A percentile compares a stretch with the other conserved stretches of the same genome.
Conservation (phyloP, 2,888 invertebrate genomes). For the Rhingia campestris region DNA sequence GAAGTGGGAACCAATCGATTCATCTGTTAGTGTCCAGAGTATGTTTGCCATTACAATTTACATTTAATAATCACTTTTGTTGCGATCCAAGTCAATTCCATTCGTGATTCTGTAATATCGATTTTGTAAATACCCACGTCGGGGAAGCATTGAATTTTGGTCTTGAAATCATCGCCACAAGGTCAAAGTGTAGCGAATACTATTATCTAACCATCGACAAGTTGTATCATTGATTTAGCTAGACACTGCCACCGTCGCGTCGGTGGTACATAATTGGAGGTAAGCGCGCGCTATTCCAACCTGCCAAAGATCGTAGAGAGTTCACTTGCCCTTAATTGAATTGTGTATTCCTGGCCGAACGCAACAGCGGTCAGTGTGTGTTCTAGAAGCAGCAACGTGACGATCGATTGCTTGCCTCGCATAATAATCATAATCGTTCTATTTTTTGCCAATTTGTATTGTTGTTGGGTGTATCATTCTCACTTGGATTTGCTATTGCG, state of each 20-base stretch:
- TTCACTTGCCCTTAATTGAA: conserved; percentile 54
- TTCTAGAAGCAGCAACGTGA: conserved; percentile 17
- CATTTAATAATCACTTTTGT: neutral
- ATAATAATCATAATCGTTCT: conserved; percentile 43
- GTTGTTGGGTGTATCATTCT: conserved; percentile 8
- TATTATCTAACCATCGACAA: conserved; percentile 58
- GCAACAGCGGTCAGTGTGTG: no score
- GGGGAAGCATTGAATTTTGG: conserved; percentile 44
- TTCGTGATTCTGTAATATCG: conserved; percentile 25
- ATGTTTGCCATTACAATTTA: conserved; percentile 22
- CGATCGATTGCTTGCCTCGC: conserved; percentile 37
- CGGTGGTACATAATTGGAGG: conserved; percentile 4
- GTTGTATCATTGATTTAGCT: neutral
- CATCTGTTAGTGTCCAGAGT: conserved; percentile 27
- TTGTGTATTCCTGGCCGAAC: conserved; percentile 1
- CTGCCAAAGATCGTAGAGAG: neutral
- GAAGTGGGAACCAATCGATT: neutral
- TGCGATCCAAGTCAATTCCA: conserved; percentile 5
- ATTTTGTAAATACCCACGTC: conserved; percentile 10
- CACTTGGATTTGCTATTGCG: neutral
- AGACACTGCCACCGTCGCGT: neutral
- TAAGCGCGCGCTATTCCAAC: neutral
- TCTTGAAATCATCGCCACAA: conserved; percentile 50
- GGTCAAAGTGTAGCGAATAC: conserved; percentile 37
- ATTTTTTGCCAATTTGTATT: conserved; percentile 42